phyloP scores from a whole-genome alignment of 2,888 invertebrate species.

The Carcina quercana region DNA sequence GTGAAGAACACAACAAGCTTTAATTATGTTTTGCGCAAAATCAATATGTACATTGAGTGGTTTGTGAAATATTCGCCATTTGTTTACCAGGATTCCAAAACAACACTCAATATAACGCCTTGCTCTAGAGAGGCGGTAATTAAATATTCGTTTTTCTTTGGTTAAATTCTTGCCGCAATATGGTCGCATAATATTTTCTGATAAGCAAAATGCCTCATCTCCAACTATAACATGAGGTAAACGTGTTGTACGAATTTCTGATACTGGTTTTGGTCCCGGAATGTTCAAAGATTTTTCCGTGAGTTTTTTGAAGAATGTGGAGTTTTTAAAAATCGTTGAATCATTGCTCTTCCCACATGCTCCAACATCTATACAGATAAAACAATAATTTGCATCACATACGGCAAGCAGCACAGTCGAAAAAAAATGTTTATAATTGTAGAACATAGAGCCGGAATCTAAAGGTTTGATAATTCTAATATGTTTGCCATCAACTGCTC shows the following conservation, averaged over 20 bases:
- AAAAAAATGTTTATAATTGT: conserved; percentile 1
- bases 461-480: background rate
- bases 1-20: background rate
- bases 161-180: background rate
- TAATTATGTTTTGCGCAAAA: background rate
- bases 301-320: conserved; percentile 11
- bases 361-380: conserved; percentile 8
- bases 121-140: conserved; percentile 6
- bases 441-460: background rate
- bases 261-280: too few relatives aligned
- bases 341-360: conserved; percentile 7
- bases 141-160: background rate
- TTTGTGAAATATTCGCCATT: conserved; percentile 8
- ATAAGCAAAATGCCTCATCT: conserved; percentile 1
- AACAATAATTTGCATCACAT: conserved; percentile 12
- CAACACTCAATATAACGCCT: conserved; percentile 10
- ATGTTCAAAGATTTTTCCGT: background rate
- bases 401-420: conserved; percentile 5
- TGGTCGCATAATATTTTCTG: background rate
- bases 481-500: background rate
- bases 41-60: background rate
- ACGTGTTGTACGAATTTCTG: too few relatives aligned
- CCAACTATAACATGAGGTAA: conserved; percentile 5
- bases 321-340: conserved; percentile 10
- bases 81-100: conserved; percentile 11